These are phyloP conservation scores for Podargus strigoides DNA, from an alignment of 2,797 vertebrate genomes.

Conservation along the genomic window DNA sequence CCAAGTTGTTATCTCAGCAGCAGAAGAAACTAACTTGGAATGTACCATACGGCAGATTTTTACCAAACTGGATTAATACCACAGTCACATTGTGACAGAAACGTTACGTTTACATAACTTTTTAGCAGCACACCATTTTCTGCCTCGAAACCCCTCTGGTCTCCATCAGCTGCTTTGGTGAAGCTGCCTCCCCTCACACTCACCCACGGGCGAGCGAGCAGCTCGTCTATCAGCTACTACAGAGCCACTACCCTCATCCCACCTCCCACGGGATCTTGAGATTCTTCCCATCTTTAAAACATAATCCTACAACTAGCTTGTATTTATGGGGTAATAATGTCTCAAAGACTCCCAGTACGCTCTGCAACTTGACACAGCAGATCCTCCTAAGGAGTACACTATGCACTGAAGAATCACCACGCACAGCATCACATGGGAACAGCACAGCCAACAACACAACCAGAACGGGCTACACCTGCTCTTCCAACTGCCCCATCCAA, in stretches of 20 bases:
- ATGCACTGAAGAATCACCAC: not conserved
- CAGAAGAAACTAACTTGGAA: not conserved
- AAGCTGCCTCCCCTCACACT: constrained; percentile 28
- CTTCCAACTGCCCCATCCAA: not conserved
- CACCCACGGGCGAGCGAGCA: not conserved
- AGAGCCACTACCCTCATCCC: constrained; percentile 46
- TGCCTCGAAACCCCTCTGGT: not conserved
- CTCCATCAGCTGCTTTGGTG: constrained; percentile 13
- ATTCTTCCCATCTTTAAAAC: not conserved
- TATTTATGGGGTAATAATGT: not conserved
- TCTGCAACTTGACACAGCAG: not conserved
- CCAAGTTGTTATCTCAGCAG: not conserved
- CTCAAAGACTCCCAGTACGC: not conserved
- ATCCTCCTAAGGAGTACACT: not conserved
- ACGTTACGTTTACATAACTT: not conserved
- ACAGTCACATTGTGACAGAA: not conserved
- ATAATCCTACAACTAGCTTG: not conserved
- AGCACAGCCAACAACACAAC: not conserved
- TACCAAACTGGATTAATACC: not conserved
- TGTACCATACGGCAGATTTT: accelerated
- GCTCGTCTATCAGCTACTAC: constrained; percentile 50
- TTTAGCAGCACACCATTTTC: not conserved
- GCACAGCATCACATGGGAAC: not conserved
- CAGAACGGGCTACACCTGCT: not conserved
- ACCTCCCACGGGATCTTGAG: constrained; percentile 17